phyloP scores from a whole-genome alignment of 2,888 invertebrate species.

The Deilephila elpenor region DNA sequence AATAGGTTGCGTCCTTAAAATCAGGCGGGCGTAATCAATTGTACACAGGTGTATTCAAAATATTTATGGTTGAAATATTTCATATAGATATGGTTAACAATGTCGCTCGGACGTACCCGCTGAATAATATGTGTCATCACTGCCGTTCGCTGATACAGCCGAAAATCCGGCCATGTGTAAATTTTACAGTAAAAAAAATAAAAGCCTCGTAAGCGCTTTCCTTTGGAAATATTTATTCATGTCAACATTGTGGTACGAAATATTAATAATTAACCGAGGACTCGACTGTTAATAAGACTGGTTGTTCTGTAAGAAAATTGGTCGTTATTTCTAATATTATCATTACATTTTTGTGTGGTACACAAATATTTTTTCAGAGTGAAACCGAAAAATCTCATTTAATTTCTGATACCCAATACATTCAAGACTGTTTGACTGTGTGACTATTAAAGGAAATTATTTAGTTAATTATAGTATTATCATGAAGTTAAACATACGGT shows the following conservation, averaged over 20 bases:
- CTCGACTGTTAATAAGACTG: not conserved
- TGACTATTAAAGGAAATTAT: too few relatives aligned
- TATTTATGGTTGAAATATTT: conserved; percentile 62
- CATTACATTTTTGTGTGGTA: too few relatives aligned
- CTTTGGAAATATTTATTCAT: conserved; percentile 4
- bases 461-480: too few relatives aligned
- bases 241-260: not conserved
- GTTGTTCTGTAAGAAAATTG: too few relatives aligned
- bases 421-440: too few relatives aligned
- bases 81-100: conserved; percentile 54
- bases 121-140: conserved; percentile 60
- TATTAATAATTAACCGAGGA: not conserved
- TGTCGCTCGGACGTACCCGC: conserved; percentile 43
- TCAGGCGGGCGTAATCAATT: conserved; percentile 37
- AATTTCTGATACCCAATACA: too few relatives aligned
- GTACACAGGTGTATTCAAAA: conserved; percentile 55
- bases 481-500: too few relatives aligned
- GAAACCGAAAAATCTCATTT: too few relatives aligned
- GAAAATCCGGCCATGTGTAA: conserved; percentile 47
- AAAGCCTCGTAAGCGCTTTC: not conserved
- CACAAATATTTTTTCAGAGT: too few relatives aligned
- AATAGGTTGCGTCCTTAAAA: conserved; percentile 1
- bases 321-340: too few relatives aligned
- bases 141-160: conserved; percentile 46
- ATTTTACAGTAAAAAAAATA: conserved; percentile 33